These are phyloP conservation scores for Thyatira batis DNA, from an alignment of 2,888 invertebrate species.

Conservation along the genomic window DNA sequence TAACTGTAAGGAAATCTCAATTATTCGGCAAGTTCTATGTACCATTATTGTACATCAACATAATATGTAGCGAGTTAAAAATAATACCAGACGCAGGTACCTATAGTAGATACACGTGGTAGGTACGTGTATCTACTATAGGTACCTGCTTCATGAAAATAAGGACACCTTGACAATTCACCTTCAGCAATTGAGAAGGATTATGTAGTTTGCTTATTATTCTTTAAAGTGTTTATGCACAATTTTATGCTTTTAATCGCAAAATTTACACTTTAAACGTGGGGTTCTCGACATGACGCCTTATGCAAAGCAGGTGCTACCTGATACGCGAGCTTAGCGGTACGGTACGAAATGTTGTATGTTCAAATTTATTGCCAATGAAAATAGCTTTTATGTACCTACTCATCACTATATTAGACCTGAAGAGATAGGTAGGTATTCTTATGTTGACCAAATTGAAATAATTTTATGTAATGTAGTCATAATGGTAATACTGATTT, in stretches of 20 bases:
- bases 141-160: too few relatives aligned
- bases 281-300: slow-evolving; percentile 76
- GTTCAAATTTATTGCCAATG: slow-evolving; percentile 13
- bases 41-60: too few relatives aligned
- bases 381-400: background rate
- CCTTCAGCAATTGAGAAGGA: slow-evolving; percentile 48
- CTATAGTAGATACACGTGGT: too few relatives aligned
- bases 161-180: slow-evolving; percentile 59
- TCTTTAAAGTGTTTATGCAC: slow-evolving; percentile 65
- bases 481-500: slow-evolving; percentile 39
- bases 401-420: too few relatives aligned
- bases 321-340: slow-evolving; percentile 67
- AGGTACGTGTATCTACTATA: too few relatives aligned
- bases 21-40: too few relatives aligned
- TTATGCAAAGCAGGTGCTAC: slow-evolving; percentile 82
- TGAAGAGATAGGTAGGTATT: slow-evolving; percentile 23
- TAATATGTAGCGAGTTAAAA: too few relatives aligned
- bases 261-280: slow-evolving; percentile 77
- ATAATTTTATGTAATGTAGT: slow-evolving; percentile 40
- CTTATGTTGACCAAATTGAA: slow-evolving; percentile 29
- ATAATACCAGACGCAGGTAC: too few relatives aligned
- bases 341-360: slow-evolving; percentile 50
- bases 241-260: slow-evolving; percentile 76
- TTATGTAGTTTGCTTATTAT: slow-evolving; percentile 55
- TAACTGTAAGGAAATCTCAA: too few relatives aligned